Evolutionary conservation across 2,888 invertebrate species (phyloP).

Genomic region (Prenolepis imparis): DNA sequence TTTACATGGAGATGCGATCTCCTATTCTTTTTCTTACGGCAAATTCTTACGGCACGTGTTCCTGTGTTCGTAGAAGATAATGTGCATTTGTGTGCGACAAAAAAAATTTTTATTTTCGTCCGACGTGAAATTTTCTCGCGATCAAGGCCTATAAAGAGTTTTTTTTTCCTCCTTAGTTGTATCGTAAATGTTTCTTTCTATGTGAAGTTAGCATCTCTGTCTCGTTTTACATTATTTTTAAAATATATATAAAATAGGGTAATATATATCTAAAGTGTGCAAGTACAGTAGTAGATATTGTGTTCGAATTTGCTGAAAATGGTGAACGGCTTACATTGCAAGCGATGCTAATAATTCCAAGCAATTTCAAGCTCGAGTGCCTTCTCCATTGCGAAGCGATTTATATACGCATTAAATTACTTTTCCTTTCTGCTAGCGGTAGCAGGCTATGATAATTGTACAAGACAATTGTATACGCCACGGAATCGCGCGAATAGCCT

Average conservation of each 20-base stretch:
- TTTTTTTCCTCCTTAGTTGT: conserved; percentile 12
- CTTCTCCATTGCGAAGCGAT: conserved; percentile 63
- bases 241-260: neutral
- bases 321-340: conserved; percentile 27
- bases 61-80: conserved; percentile 35
- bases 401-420: conserved; percentile 62
- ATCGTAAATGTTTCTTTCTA: neutral
- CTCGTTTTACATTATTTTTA: neutral
- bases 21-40: neutral
- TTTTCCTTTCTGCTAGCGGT: conserved; percentile 56
- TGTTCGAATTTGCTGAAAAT: conserved; percentile 36
- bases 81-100: conserved; percentile 12
- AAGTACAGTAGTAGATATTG: conserved; percentile 2
- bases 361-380: conserved; percentile 71
- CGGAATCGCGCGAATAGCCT: conserved; percentile 63
- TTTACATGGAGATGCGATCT: conserved; percentile 58
- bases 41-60: conserved; percentile 41
- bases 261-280: neutral
- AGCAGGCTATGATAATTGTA: conserved; percentile 63
- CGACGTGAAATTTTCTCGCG: neutral
- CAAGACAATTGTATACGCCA: conserved; percentile 30
- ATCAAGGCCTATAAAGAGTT: neutral
- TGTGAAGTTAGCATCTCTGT: neutral
- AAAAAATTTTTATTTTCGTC: neutral
- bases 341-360: conserved; percentile 60